A percentile compares a stretch with the other conserved stretches of the same genome.
phyloP scores from a whole-genome alignment of 2,888 invertebrate genomes.

The Stegana nigrithorax region DNA sequence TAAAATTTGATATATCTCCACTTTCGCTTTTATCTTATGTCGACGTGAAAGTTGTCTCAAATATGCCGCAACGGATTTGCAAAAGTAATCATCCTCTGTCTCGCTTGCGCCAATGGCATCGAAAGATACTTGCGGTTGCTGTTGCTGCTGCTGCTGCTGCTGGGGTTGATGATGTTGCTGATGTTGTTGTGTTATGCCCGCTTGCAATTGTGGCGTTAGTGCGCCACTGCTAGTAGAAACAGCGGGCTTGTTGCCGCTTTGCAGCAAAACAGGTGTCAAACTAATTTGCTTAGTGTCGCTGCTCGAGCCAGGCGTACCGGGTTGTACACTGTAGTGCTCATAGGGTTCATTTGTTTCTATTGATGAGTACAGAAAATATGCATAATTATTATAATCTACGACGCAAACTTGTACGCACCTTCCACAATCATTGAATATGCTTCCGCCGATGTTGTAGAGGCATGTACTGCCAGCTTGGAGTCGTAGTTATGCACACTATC shows the following conservation, averaged over 20 bases:
- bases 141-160: neutral
- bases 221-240: conserved; percentile 23
- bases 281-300: conserved; percentile 37
- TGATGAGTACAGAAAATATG: neutral
- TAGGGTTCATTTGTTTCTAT: conserved; percentile 34
- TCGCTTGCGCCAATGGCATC: conserved; percentile 27
- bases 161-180: conserved; percentile 20
- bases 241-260: no score
- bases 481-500: conserved; percentile 47
- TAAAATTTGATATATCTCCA: conserved; percentile 66
- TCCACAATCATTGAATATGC: conserved; percentile 49
- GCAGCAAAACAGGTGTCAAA: conserved; percentile 34
- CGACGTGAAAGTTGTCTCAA: conserved; percentile 62
- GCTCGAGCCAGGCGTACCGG: neutral
- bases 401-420: conserved; percentile 29
- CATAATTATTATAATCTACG: neutral
- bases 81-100: conserved; percentile 65
- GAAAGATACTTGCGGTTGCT: no score
- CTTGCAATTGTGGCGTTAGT: conserved; percentile 31
- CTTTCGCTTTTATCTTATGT: conserved; percentile 66
- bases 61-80: conserved; percentile 63
- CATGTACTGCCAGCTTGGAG: conserved; percentile 41
- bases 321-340: conserved; percentile 17
- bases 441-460: conserved; percentile 31
- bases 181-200: conserved; percentile 21